Conservation (phyloP, 2,888 invertebrate genomes). For the Blastobasis adustella region DNA sequence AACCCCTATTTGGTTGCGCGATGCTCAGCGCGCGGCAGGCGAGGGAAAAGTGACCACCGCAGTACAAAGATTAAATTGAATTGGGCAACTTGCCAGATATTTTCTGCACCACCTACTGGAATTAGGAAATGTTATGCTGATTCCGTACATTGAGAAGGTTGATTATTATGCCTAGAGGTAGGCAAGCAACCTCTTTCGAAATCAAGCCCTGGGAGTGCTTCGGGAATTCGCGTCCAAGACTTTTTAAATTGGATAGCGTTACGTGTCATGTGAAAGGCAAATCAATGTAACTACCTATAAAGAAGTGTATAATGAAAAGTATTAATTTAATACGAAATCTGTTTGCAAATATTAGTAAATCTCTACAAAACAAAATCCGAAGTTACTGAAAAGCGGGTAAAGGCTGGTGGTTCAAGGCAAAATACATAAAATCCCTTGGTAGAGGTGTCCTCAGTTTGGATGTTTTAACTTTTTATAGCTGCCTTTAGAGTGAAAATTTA, state of each 20-base stretch:
- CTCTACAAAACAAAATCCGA: conserved; percentile 19
- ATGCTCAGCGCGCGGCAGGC: conserved; percentile 18
- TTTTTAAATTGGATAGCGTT: no score
- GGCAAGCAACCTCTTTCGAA: background rate
- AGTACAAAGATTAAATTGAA: conserved; percentile 65
- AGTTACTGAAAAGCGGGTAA: background rate
- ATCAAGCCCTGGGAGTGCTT: background rate
- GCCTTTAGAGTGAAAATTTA: conserved; percentile 50
- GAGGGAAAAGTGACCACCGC: conserved; percentile 55
- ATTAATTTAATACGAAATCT: no score
- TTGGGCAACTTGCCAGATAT: conserved; percentile 50
- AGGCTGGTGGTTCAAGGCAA: conserved; percentile 5
- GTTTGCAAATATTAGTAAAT: background rate
- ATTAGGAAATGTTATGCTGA: conserved; percentile 64
- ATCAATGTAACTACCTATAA: no score
- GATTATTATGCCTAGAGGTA: conserved; percentile 1
- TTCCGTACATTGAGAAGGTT: conserved; percentile 30
- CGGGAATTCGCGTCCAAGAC: no score
- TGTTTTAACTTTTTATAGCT: conserved; percentile 51
- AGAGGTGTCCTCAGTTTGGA: conserved; percentile 26
- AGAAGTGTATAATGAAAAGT: no score
- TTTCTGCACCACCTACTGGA: conserved; percentile 28
- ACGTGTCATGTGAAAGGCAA: no score
- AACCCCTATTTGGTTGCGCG: no score
- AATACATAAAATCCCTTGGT: conserved; percentile 26